Evolutionary conservation across 2,113 vertebrate genomes (phyloP).

Genomic region (Etheostoma cragini): DNA sequence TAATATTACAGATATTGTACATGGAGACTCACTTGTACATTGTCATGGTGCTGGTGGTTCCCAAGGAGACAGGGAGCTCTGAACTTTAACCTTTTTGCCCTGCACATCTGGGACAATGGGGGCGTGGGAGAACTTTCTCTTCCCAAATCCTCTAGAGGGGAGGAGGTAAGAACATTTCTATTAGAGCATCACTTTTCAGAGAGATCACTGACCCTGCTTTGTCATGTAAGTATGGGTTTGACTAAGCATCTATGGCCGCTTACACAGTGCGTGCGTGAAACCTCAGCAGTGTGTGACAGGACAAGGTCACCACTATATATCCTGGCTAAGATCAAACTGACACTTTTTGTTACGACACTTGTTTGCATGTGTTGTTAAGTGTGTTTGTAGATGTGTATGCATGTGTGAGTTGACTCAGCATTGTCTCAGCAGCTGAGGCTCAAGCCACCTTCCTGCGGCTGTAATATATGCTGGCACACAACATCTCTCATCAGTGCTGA

Average conservation of each 20-base stretch:
- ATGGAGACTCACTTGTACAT: slow-evolving; percentile 50
- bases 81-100: slow-evolving; percentile 10
- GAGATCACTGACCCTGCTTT: slow-evolving; percentile 26
- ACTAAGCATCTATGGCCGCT: slow-evolving; percentile 3
- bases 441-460: slow-evolving; percentile 37
- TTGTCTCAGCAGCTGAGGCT: slow-evolving; percentile 59
- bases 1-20: neutral
- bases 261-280: slow-evolving; percentile 2
- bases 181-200: slow-evolving; percentile 51
- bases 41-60: slow-evolving; percentile 12
- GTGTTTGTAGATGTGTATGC: slow-evolving; percentile 1
- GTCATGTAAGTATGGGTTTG: slow-evolving; percentile 35
- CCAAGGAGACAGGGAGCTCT: slow-evolving; percentile 29
- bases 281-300: slow-evolving; percentile 34
- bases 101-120: slow-evolving; percentile 10
- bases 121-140: neutral
- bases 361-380: slow-evolving; percentile 3
- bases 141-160: slow-evolving; percentile 26
- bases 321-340: slow-evolving; percentile 19
- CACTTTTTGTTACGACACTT: slow-evolving; percentile 7
- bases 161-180: slow-evolving; percentile 19
- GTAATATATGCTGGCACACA: slow-evolving; percentile 55
- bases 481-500: slow-evolving; percentile 30
- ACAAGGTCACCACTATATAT: slow-evolving; percentile 35
- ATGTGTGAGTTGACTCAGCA: slow-evolving; percentile 55